phyloP scores from a whole-genome alignment of 2,113 vertebrate genomes.

The Sigmodon hispidus region DNA sequence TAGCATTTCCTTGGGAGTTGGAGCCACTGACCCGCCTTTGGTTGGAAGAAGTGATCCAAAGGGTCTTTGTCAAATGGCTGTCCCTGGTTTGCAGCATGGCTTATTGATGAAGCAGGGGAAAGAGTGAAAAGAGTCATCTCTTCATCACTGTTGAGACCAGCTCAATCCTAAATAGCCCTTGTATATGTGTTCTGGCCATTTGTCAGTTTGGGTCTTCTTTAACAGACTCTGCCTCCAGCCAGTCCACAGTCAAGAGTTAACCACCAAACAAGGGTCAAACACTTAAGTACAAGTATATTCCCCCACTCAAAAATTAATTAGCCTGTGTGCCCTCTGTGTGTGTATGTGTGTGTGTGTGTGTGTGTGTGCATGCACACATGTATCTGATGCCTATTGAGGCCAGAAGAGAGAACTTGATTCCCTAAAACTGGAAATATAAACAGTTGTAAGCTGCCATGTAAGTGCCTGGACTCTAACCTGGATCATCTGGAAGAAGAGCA shows the following conservation, averaged over 20 bases:
- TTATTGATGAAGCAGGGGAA: not conserved
- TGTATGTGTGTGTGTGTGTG: not conserved
- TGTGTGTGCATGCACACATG: not conserved
- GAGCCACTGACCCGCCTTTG: conserved; percentile 17
- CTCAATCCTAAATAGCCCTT: not conserved
- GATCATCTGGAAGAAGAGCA: not conserved
- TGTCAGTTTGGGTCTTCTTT: not conserved
- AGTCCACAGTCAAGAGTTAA: not conserved
- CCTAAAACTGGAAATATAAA: not conserved
- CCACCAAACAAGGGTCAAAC: not conserved
- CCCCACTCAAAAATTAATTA: not conserved
- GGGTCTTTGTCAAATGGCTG: conserved; percentile 2
- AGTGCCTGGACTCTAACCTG: not conserved
- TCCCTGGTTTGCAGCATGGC: not conserved
- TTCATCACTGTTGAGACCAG: not conserved
- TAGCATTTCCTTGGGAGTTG: not conserved
- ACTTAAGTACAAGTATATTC: not conserved
- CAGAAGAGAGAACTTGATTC: not conserved
- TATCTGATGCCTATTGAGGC: not conserved
- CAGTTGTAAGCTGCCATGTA: not conserved
- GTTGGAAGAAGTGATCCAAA: not conserved
- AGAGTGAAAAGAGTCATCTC: not conserved
- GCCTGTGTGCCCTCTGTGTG: not conserved
- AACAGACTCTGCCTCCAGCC: not conserved
- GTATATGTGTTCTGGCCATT: not conserved